Evolutionary conservation across 2,888 invertebrate genomes (phyloP).

Genomic region (Orthonevra nobilis): DNA sequence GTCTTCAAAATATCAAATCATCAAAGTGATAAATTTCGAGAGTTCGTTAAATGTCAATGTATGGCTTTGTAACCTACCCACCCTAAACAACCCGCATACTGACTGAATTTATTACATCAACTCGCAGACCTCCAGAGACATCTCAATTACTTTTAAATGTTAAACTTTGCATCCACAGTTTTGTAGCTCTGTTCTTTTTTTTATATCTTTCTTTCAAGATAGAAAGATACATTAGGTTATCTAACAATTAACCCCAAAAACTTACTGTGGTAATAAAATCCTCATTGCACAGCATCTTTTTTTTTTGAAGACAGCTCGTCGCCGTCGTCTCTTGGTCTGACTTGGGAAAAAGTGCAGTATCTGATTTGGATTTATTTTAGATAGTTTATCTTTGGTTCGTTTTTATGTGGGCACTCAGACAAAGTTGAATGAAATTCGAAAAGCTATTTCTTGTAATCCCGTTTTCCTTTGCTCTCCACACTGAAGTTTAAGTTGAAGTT

Average conservation of each 20-base stretch:
- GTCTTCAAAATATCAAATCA: neutral
- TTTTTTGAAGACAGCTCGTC: too few relatives aligned
- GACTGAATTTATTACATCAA: constrained; percentile 48
- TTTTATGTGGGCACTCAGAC: constrained; percentile 32
- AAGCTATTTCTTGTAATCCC: constrained; percentile 56
- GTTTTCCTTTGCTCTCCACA: constrained; percentile 41
- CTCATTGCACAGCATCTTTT: constrained; percentile 70
- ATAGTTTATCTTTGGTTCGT: neutral
- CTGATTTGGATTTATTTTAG: constrained; percentile 15
- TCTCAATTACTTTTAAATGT: constrained; percentile 52
- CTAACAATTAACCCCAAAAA: constrained; percentile 59
- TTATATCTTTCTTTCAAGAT: neutral
- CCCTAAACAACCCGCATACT: constrained; percentile 32
- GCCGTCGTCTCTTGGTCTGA: constrained; percentile 38
- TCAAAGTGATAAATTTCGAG: constrained; percentile 5
- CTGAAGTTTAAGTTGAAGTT: constrained; percentile 25
- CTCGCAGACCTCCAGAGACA: constrained; percentile 31
- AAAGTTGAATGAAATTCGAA: constrained; percentile 25
- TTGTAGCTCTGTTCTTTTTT: neutral
- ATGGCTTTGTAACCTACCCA: neutral
- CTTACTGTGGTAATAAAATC: constrained; percentile 68
- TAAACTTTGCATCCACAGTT: constrained; percentile 39
- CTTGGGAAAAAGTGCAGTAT: constrained; percentile 51
- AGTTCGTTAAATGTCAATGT: constrained; percentile 46
- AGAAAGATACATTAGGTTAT: constrained; percentile 27